Conservation (phyloP, 2,113 vertebrate species). For the Mesembrinibis cayennensis region DNA sequence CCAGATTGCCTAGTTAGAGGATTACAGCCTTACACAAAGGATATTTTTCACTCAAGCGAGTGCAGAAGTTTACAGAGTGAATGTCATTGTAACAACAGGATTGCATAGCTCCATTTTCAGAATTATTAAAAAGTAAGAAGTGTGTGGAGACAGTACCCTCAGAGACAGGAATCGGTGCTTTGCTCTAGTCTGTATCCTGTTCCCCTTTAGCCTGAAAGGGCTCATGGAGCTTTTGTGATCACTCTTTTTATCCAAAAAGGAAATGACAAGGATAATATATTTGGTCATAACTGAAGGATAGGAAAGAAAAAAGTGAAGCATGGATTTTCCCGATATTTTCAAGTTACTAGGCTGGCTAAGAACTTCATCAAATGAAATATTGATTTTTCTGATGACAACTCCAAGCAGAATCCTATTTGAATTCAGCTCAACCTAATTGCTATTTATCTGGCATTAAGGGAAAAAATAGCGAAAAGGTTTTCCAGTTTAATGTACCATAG, state of each 20-base stretch:
- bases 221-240: background rate
- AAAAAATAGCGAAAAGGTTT: background rate
- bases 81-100: background rate
- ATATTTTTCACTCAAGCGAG: background rate
- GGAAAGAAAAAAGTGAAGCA: background rate
- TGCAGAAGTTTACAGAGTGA: background rate
- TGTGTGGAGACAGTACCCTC: background rate
- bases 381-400: background rate
- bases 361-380: slow-evolving; percentile 12
- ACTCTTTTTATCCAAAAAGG: background rate
- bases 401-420: background rate
- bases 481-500: background rate
- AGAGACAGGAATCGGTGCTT: background rate
- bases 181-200: background rate
- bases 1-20: background rate
- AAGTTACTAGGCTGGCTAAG: background rate
- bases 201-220: background rate
- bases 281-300: background rate
- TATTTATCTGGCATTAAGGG: background rate
- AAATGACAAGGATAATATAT: background rate
- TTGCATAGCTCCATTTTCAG: background rate
- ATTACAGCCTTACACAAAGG: background rate
- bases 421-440: background rate
- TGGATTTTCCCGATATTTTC: background rate
- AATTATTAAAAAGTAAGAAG: background rate